These are phyloP conservation scores for Pseudorhiza aurosa DNA, from an alignment of 30 jellyfish, hydroid and myxozoan species.

Conservation along the genomic window DNA sequence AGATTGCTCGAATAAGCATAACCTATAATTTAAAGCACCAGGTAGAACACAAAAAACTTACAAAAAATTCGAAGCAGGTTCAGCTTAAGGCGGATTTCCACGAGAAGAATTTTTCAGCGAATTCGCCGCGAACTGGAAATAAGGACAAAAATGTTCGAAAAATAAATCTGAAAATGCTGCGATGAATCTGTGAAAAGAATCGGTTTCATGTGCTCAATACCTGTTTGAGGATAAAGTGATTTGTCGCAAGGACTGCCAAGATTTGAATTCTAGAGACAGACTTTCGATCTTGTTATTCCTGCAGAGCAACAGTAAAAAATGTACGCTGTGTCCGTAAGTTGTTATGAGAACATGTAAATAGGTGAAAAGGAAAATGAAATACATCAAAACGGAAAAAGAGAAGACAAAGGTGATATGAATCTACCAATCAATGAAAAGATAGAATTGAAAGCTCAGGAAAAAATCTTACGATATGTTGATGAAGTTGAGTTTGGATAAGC, in stretches of 20 bases:
- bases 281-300: conserved; percentile 53
- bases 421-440: not conserved
- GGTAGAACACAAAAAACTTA: no score
- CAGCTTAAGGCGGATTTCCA: no score
- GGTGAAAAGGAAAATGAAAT: not conserved
- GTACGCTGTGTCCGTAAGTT: not conserved
- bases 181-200: no score
- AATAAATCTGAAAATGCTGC: no score
- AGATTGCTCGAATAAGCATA: no score
- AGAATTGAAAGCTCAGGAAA: not conserved
- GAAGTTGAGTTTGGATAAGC: conserved; percentile 17
- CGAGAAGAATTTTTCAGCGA: no score
- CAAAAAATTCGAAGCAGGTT: no score
- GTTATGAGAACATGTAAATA: not conserved
- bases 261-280: conserved; percentile 37
- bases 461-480: conserved; percentile 29
- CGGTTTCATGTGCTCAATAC: no score
- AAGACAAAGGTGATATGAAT: not conserved
- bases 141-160: no score
- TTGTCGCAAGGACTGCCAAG: conserved; percentile 47
- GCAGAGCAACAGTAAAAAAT: not conserved
- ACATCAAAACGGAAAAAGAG: not conserved
- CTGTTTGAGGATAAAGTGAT: conserved; percentile 53
- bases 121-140: no score
- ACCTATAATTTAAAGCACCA: no score